Base-by-base conservation (phyloP, 2,888 invertebrate species). In the Copidosoma aretas region DNA sequence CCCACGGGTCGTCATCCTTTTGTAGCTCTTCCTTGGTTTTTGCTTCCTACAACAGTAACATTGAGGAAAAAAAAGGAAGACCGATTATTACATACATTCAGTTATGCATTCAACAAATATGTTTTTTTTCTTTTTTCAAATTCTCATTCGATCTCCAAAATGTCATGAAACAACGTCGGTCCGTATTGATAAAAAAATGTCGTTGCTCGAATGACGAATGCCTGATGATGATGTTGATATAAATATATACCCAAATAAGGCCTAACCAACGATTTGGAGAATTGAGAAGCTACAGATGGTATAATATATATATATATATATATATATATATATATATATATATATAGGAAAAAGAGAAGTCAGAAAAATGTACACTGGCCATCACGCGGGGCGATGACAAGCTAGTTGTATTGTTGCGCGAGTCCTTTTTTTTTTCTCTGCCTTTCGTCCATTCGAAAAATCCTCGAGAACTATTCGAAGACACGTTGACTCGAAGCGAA, bases 1-100 rank as follows among this genome's bases (percentile, higher is more conserved):
- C 91, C 94, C 93, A 94, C 8, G 91, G 92, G 81, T 93, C 90
- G 49, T 88, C 88, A 80, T 89, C 81, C 65, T 81, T 84, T 63
- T 77, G 75, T 72, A 76, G 73, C 17, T 76, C 77, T 39, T 80
- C 79, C 59, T 80, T 78, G 25, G 76, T 70, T 39, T 75, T 73
- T 52, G 75, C 63, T 41, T 76, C 75, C 51, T 81, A 77, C 81
- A 81, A 74, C 5, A n/a, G n/a, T n/a, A n/a, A n/a, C n/a, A n/a
- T n/a, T 80, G 79, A 4, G 49, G 39, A 69, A 54, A 56, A 5
- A 8, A 32, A 32, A 32, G 32, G 24, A 60, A 60, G 2, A 56
- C n/a, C n/a, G 4, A n/a, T 49, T 19, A 49, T 49, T 2, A 4
- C 15, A 5, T 49, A 10, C 15, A 4, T n/a, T 4, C 19, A 49